These are phyloP conservation scores for Loripinus fragilis DNA, from an alignment of 2,888 invertebrate genomes.

Conservation along the genomic window DNA sequence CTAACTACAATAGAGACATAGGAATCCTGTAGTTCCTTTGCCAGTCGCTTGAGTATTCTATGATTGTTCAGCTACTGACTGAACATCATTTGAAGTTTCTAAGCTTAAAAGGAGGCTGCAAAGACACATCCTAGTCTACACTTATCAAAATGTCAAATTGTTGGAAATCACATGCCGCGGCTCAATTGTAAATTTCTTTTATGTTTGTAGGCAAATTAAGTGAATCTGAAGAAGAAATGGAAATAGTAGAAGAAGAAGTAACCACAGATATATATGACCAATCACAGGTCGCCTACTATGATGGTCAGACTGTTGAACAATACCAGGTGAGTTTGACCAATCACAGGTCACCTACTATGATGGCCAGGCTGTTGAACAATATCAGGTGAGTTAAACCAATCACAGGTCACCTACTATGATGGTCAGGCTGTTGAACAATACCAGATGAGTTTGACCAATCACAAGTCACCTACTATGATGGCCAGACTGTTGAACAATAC, in stretches of 20 bases:
- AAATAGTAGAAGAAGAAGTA: conserved; percentile 40
- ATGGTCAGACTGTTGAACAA: conserved; percentile 45
- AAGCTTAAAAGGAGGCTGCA: too few relatives aligned
- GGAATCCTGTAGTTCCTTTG: too few relatives aligned
- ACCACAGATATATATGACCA: conserved; percentile 21
- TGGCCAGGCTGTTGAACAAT: conserved; percentile 49
- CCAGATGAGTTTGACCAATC: conserved; percentile 38
- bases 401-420: not conserved
- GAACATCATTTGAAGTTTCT: too few relatives aligned
- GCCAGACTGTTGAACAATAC: conserved; percentile 51
- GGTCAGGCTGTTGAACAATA: conserved; percentile 51
- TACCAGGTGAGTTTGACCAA: conserved; percentile 48
- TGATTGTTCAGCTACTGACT: too few relatives aligned
- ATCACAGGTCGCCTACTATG: not conserved
- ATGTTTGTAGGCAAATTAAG: conserved; percentile 60
- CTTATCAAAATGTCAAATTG: too few relatives aligned
- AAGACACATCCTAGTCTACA: too few relatives aligned
- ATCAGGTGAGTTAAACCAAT: conserved; percentile 41
- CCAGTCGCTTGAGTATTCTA: too few relatives aligned
- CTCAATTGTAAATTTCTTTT: not conserved
- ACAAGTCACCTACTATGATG: not conserved
- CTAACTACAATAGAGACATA: too few relatives aligned
- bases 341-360: not conserved
- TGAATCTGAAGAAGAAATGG: conserved; percentile 67
- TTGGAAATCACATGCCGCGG: too few relatives aligned